phyloP scores from a whole-genome alignment of 2,888 invertebrate genomes.

The Fragum whitleyi region DNA sequence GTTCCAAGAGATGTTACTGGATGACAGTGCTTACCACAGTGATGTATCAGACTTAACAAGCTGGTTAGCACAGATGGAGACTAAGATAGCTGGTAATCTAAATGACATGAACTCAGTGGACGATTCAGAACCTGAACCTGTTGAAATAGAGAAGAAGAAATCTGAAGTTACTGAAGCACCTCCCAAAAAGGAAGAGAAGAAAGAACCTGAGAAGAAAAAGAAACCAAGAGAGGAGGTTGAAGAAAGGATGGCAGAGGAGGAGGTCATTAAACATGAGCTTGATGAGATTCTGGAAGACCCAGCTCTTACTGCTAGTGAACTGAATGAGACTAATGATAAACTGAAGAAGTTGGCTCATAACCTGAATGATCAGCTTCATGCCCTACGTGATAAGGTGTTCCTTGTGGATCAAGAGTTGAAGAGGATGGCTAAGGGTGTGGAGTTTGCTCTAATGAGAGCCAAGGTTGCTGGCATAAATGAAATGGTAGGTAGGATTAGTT shows the following conservation, averaged over 20 bases:
- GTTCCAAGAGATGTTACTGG: slow-evolving; percentile 64
- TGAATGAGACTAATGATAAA: slow-evolving; percentile 62
- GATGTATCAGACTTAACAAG: slow-evolving; percentile 62
- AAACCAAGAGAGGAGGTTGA: slow-evolving; percentile 41
- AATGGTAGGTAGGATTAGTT: slow-evolving; percentile 66
- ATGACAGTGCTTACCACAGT: slow-evolving; percentile 67
- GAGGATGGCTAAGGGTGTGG: slow-evolving; percentile 73
- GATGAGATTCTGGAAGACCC: slow-evolving; percentile 46
- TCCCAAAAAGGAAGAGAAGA: slow-evolving; percentile 27
- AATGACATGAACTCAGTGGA: slow-evolving; percentile 25
- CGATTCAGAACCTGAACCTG: slow-evolving; percentile 39
- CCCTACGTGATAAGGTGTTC: slow-evolving; percentile 68
- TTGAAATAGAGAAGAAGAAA: slow-evolving; percentile 36
- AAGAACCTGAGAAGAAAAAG: slow-evolving; percentile 26
- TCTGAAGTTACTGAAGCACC: slow-evolving; percentile 12
- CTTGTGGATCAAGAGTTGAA: slow-evolving; percentile 70
- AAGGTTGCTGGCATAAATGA: slow-evolving; percentile 65
- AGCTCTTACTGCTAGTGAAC: slow-evolving; percentile 47
- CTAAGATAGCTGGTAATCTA: slow-evolving; percentile 47
- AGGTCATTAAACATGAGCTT: slow-evolving; percentile 55
- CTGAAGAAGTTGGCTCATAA: slow-evolving; percentile 64
- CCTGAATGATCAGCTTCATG: slow-evolving; percentile 71
- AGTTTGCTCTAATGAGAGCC: slow-evolving; percentile 69
- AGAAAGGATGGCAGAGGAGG: slow-evolving; percentile 56
- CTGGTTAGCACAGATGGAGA: slow-evolving; percentile 67